Base-by-base conservation (phyloP, 2,113 vertebrate species). In the Gymnorhina tibicen region DNA sequence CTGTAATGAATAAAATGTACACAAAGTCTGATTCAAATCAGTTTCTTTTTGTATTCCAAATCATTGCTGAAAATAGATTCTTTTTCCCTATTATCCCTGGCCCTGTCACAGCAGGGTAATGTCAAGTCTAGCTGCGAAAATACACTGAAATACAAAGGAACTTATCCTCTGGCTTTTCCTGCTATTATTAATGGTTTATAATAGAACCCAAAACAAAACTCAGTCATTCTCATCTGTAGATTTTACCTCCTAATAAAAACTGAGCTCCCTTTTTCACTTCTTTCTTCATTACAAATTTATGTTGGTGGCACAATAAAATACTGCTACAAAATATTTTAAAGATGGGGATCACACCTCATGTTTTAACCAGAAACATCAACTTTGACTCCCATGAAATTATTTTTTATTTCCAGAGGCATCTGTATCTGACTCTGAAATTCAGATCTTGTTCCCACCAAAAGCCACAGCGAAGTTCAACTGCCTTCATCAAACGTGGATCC, bases 121-220 rank as follows among this genome's bases (percentile, higher is more conserved):
- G 87, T 97, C 91, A 97, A 97, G 32, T 96, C 94, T 95, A 94
- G 90, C 56, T 93, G 90, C 95, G 87, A 97, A 96, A 95, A 95
- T 58, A 91, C 75, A 93, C 62, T 62, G 62, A 93, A 96, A 97
- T 85, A 96, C 93, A 97, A 97, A 97, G 69, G 91, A 97, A 95
- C 89, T 94, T 96, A 91, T 93, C 90, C 90, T 94, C 69, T 95
- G 83, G 77, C 73, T 97, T 95, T 97, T 97, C 88, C 96, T 95
- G 79, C 70, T 90, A 95, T 97, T 97, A 94, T 95, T 94, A 96
- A 87, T 33, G 49, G 93, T 87, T 91, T 96, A 88, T 90, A 97
- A 94, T 79, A 87, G 83, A 96, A 82, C n/a, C 52, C 79, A 75
- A 97, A 95, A 87, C 88, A 96, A 94, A 89, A 81, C 55, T 89